Percentiles rank a stretch among this genome's conserved stretches.
These are phyloP conservation scores for Trialeurodes vaporariorum DNA, from an alignment of 1,140 invertebrate species.

Conservation along the genomic window DNA sequence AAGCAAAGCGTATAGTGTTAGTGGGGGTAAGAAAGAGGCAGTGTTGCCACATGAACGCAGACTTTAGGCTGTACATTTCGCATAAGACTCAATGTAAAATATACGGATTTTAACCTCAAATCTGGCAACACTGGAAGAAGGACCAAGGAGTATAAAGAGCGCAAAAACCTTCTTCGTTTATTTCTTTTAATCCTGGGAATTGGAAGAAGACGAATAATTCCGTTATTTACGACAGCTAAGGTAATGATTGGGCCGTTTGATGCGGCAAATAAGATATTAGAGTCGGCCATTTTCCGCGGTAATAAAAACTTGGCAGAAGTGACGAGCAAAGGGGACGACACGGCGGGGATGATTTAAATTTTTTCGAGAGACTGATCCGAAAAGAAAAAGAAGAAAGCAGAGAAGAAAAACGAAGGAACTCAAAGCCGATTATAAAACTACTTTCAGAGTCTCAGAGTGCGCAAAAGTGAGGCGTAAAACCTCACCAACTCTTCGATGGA, in stretches of 20 bases:
- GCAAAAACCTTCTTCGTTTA: too few species aligned
- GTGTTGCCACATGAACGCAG: too few species aligned
- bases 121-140: too few species aligned
- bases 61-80: too few species aligned
- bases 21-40: too few species aligned
- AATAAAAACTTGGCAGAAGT: neutral
- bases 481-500: too few species aligned
- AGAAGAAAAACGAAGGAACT: neutral
- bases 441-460: too few species aligned
- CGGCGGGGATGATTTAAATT: neutral
- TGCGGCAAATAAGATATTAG: neutral
- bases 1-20: too few species aligned
- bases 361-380: neutral
- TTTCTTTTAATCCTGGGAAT: neutral
- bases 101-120: too few species aligned
- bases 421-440: neutral
- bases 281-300: neutral
- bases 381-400: neutral
- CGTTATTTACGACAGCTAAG: neutral
- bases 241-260: neutral
- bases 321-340: neutral
- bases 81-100: too few species aligned
- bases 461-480: too few species aligned
- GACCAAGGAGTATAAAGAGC: too few species aligned
- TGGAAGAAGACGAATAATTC: neutral